These are phyloP conservation scores for Etia nguti DNA, from an alignment of 2,113 vertebrate genomes.

Conservation along the genomic window DNA sequence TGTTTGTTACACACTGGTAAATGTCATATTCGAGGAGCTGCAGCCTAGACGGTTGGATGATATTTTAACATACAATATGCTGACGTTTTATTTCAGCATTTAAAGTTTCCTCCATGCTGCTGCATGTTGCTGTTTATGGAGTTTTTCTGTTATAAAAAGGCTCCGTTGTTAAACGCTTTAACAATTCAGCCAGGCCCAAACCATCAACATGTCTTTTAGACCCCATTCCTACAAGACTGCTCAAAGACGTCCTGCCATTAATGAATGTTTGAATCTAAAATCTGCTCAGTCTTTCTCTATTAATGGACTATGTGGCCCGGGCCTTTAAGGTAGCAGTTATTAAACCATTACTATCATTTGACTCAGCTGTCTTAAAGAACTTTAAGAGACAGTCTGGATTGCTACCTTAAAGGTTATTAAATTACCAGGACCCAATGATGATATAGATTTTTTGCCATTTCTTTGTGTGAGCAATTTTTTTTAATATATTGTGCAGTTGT, in stretches of 20 bases:
- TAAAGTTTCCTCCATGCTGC: background rate
- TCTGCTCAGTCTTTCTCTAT: fast-evolving
- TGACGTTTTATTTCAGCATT: fast-evolving
- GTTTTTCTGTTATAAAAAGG: fast-evolving
- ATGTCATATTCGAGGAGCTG: background rate
- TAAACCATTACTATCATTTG: background rate
- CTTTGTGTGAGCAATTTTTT: fast-evolving
- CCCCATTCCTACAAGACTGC: background rate
- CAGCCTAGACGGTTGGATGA: background rate
- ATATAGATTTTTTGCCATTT: background rate
- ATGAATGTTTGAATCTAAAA: background rate
- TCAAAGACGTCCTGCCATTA: background rate
- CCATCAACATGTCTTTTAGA: background rate
- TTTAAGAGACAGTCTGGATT: background rate
- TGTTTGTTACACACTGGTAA: background rate
- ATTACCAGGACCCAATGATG: fast-evolving
- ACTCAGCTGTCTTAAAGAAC: background rate
- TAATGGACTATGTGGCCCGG: background rate
- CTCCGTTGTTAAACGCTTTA: background rate
- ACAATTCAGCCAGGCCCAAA: background rate
- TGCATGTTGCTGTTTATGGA: background rate
- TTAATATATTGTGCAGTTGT: background rate
- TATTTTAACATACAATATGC: background rate
- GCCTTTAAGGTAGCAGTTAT: background rate
- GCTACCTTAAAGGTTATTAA: background rate